A percentile compares a stretch with the other conserved stretches of the same genome.
Conservation (phyloP, 2,113 vertebrate species). For the Stomatorhinus ivindoensis region DNA sequence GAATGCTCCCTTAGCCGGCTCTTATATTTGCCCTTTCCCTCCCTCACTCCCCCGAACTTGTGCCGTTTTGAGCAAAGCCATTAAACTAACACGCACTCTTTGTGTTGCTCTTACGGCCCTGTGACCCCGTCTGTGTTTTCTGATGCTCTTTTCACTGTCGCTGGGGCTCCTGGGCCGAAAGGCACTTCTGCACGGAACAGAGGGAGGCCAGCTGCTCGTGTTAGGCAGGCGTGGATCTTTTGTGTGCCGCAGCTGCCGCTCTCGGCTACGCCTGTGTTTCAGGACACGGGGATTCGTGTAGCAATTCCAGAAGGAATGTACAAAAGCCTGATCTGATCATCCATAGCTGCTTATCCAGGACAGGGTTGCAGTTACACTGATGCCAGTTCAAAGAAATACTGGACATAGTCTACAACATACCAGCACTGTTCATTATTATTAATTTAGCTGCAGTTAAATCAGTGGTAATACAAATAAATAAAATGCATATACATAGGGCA, state of each 20-base stretch:
- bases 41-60: conserved; percentile 33
- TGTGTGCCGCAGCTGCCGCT: neutral
- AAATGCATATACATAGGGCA: neutral
- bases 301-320: neutral
- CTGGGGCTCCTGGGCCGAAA: neutral
- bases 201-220: neutral
- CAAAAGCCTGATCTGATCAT: neutral
- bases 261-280: neutral
- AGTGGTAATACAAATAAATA: neutral
- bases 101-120: conserved; percentile 41
- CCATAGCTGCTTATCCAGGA: neutral
- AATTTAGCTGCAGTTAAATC: neutral
- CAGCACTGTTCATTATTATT: neutral
- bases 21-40: conserved; percentile 46
- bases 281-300: neutral
- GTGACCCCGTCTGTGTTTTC: neutral
- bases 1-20: conserved; percentile 47
- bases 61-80: conserved; percentile 27
- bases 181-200: neutral
- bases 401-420: neutral
- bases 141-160: conserved; percentile 1
- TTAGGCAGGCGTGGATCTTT: neutral
- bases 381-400: neutral
- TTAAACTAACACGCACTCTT: conserved; percentile 42
- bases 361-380: neutral